phyloP scores from a whole-genome alignment of 2,888 invertebrate genomes.

The Athrips mouffetella region DNA sequence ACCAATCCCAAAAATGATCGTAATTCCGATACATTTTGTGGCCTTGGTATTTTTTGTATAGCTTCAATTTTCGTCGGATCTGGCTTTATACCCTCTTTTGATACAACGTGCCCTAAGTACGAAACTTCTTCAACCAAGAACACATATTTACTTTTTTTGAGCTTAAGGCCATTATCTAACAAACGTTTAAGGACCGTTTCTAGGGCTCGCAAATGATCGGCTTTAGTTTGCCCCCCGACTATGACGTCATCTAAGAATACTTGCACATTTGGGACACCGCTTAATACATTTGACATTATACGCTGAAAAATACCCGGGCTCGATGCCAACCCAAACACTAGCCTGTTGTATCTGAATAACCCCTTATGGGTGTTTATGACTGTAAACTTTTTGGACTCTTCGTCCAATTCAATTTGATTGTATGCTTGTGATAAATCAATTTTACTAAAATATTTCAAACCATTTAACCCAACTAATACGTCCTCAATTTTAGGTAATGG shows the following conservation, averaged over 20 bases:
- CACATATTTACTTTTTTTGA: constrained; percentile 5
- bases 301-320: constrained; percentile 20
- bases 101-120: constrained; percentile 3
- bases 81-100: neutral
- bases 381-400: constrained; percentile 23
- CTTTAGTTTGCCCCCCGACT: neutral
- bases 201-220: neutral
- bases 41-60: neutral
- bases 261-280: constrained; percentile 1
- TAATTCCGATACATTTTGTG: too few species aligned
- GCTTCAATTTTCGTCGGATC: neutral
- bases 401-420: constrained; percentile 21
- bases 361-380: constrained; percentile 29
- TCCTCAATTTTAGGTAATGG: constrained; percentile 28
- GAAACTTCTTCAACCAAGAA: constrained; percentile 5
- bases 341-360: constrained; percentile 13
- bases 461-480: constrained; percentile 21
- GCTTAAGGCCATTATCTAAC: neutral
- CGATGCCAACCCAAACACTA: constrained; percentile 15
- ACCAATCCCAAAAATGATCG: too few species aligned
- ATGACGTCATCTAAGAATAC: constrained; percentile 4
- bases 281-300: constrained; percentile 15
- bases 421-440: constrained; percentile 20
- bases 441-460: constrained; percentile 17
- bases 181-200: constrained; percentile 1